Evolutionary conservation across 2,113 vertebrate genomes (phyloP).

Genomic region (Antechinus stuartii): DNA sequence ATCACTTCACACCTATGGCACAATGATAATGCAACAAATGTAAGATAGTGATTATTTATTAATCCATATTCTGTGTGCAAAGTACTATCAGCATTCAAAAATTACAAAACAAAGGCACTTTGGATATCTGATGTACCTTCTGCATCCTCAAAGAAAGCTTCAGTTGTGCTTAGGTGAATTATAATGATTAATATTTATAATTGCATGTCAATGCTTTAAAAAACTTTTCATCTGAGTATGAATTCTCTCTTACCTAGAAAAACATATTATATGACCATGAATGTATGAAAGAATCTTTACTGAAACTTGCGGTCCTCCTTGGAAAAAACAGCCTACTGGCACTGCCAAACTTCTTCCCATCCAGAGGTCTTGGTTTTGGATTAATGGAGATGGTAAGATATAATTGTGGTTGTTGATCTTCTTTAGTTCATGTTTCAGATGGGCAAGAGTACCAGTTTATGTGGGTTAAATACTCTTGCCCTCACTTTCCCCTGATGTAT

Average conservation of each 20-base stretch:
- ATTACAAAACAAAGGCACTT: neutral
- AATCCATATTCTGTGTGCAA: neutral
- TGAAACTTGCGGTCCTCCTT: neutral
- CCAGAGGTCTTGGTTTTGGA: neutral
- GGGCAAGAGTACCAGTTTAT: neutral
- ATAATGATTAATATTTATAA: slow-evolving; percentile 30
- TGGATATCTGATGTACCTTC: slow-evolving; percentile 36
- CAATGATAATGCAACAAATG: neutral
- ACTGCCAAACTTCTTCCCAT: neutral
- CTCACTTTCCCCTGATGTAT: neutral
- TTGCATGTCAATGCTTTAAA: neutral
- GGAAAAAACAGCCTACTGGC: neutral
- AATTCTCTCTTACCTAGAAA: slow-evolving; percentile 13
- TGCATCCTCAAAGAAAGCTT: slow-evolving; percentile 40
- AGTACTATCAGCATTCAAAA: neutral
- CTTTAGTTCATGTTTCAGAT: neutral
- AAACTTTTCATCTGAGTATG: slow-evolving; percentile 18
- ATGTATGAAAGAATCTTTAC: neutral
- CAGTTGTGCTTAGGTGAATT: slow-evolving; percentile 14
- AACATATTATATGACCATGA: slow-evolving; percentile 14
- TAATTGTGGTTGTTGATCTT: neutral
- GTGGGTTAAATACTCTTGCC: neutral
- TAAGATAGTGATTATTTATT: neutral
- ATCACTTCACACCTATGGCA: neutral
- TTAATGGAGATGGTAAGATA: neutral